Percentiles rank a stretch among this genome's conserved stretches.
Conservation (phyloP, 2,888 invertebrate species). For the Pheosia gnoma region DNA sequence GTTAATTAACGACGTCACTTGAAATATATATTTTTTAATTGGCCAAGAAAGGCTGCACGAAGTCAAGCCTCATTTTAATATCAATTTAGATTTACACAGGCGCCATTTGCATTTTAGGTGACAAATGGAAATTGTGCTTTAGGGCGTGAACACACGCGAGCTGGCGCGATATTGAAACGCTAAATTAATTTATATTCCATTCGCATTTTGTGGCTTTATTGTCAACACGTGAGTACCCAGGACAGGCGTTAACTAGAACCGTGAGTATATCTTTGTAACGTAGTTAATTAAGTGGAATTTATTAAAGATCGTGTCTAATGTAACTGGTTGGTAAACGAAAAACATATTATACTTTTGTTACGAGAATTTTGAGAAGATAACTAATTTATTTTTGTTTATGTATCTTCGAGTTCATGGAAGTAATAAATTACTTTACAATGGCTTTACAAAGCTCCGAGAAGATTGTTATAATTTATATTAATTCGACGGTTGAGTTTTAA, state of each 20-base stretch:
- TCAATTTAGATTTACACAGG: constrained; percentile 6
- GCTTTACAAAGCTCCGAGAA: too few species aligned
- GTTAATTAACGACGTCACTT: neutral
- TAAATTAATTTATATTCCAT: neutral
- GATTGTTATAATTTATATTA: too few species aligned
- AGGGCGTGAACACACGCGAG: constrained; percentile 2
- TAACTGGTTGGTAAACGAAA: too few species aligned
- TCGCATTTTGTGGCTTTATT: neutral
- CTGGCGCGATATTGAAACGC: constrained; percentile 1
- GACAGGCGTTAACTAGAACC: too few species aligned
- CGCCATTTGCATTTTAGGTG: constrained; percentile 8
- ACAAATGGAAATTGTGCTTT: constrained; percentile 7
- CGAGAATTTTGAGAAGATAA: too few species aligned
- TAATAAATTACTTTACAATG: too few species aligned
- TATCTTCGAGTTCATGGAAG: too few species aligned
- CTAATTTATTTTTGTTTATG: too few species aligned
- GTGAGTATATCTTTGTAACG: neutral
- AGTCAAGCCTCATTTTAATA: constrained; percentile 5
- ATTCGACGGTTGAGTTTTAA: too few species aligned
- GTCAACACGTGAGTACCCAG: neutral
- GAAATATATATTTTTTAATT: neutral
- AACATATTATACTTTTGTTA: too few species aligned
- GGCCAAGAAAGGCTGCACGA: neutral
- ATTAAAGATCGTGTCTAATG: neutral
- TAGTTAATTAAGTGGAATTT: neutral